Conservation (phyloP, 2,888 invertebrate species). For the Heliconius ismenius region DNA sequence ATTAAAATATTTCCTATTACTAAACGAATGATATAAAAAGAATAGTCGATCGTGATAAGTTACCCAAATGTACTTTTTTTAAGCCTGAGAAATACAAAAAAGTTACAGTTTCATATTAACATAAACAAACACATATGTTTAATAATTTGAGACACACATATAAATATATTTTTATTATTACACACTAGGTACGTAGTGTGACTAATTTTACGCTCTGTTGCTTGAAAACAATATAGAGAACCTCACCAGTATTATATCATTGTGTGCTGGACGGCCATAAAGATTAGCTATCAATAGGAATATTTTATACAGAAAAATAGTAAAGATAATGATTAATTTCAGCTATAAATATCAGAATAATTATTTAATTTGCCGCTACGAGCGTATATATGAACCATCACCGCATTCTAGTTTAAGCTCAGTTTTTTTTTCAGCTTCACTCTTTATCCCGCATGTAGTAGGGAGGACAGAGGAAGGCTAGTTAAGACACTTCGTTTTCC, state of each 20-base stretch:
- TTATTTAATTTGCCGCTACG: conserved; percentile 1
- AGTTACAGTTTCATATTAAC: not conserved
- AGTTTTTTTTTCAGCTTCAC: not conserved
- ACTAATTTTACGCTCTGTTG: conserved; percentile 66
- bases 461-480: no score
- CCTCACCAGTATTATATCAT: conserved; percentile 38
- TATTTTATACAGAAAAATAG: conserved; percentile 12
- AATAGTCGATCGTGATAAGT: not conserved
- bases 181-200: conserved; percentile 39
- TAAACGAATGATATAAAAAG: no score
- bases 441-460: no score
- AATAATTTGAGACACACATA: conserved; percentile 10
- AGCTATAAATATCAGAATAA: not conserved
- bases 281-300: conserved; percentile 27
- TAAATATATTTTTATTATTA: conserved; percentile 27
- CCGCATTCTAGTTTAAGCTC: not conserved
- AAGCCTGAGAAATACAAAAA: not conserved
- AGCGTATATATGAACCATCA: not conserved
- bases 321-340: not conserved
- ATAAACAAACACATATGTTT: not conserved
- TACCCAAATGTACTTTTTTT: no score
- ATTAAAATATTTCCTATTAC: no score
- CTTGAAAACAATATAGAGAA: conserved; percentile 57
- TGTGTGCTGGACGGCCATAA: conserved; percentile 30
- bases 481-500: no score